Base-by-base conservation (phyloP, 2,113 vertebrate genomes). In the Salvelinus fontinalis region DNA sequence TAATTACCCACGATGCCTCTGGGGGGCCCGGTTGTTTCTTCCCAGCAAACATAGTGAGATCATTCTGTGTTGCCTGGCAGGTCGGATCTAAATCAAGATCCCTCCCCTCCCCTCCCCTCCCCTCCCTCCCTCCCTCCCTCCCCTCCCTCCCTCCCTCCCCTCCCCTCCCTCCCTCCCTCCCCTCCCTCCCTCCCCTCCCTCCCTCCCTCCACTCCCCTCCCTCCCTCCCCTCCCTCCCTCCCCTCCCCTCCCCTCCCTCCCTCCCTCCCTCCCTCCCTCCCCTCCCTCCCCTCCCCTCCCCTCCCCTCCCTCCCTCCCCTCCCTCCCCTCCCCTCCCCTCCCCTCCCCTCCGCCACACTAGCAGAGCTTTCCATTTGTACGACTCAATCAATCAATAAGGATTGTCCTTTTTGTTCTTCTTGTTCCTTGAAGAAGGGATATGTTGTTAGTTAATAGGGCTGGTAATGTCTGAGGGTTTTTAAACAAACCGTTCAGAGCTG, bases 1-100 rank as follows among this genome's bases (percentile, higher is more conserved):
- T 96, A 98, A 98, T 98, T 98, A 97, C 95, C 94, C 94, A 92
- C 90, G 85, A 91, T 94, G 95, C 96, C 96, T 83, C 16, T 88
- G 93, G 96, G 95, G 94, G 92, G 94, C 91, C 93, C 51, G 5
- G 16, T 18, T 16, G 88, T 81, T 92, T 92, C 92, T 95, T 93
- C 95, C 94, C 93, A 91, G 93, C 94, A 94, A 95, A 93, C 95
- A 94, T 93, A 92, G 93, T 93, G 92, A 95, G 92, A 95, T 93
- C 89, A 94, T 93, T 94, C 94, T 92, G 92, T 91, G 93, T 92
- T 91, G 93, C 92, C 94, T 88, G 90, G 92, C 93, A 95, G 90
- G 95, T 95, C 94, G 88, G 90, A 91, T 90, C 91, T 94, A 93
- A 93, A 92, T 91, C 88, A 87, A 91, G 93, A 90, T 83, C 81